Base-by-base conservation (phyloP, 2,797 vertebrate species). In the Coilia nasus region DNA sequence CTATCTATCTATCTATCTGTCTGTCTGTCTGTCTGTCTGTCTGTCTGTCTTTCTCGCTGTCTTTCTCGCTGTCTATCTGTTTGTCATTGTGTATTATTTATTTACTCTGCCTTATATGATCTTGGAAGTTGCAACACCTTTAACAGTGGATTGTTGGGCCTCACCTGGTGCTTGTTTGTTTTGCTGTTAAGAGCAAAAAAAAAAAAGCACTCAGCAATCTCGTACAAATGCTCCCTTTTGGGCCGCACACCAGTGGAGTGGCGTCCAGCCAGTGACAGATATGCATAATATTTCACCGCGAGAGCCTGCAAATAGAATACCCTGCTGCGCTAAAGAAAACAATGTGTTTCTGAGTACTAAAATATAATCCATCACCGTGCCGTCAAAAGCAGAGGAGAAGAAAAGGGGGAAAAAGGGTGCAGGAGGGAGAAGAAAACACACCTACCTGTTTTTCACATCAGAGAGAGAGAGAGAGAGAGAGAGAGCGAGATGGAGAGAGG, bases 241-340 rank as follows among this genome's bases (percentile, higher is more conserved):
- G 90, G 86, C 90, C 88, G 90, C 91, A 93, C 88, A 92, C 89
- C 94, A 93, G 94, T 97, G 97, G 97, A n/a, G n/a, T n/a, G n/a
- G n/a, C 97, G 94, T 94, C 88, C 85, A 93, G 93, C 95, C 96
- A 97, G 92, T 92, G 93, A 96, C 94, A 97, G 96, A 99, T 98
- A 96, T 97, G 95, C 96, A 94, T 97, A 96, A 97, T 98, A 97
- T 97, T 97, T 98, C 97, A 97, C 94, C 92, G 95, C 94, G 96
- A 97, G 94, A 95, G 96, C 96, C 95, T 95, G 97, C 97, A 97
- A 99, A 99, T 97, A 98, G 97, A 97, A 98, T 97, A 97, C 97
- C 98, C 98, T 98, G 98, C 98, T 98, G 98, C 97, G 97, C 97
- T 98, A 98, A 99, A 97, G 97, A 98, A 98, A 99, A 99, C 97